Conservation (phyloP, 2,888 invertebrate genomes). For the Buathra laborator region DNA sequence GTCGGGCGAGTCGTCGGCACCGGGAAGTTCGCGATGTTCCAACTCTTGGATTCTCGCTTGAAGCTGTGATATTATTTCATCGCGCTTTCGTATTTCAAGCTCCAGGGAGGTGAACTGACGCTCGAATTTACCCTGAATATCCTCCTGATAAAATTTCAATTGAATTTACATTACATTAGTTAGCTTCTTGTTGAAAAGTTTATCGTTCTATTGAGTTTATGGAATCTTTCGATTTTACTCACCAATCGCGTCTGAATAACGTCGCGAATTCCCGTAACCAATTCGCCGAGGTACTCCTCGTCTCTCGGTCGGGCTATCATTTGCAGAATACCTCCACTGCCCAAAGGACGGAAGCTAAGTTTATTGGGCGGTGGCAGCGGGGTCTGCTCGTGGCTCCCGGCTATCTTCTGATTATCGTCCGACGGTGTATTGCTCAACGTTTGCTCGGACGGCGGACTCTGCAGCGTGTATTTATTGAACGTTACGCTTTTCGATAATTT, state of each 20-base stretch:
- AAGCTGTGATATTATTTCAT: constrained; percentile 92
- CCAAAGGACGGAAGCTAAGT: constrained; percentile 83
- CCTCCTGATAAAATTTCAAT: constrained; percentile 82
- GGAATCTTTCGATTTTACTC: constrained; percentile 70
- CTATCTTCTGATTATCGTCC: constrained; percentile 72
- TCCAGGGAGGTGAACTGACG: constrained; percentile 91
- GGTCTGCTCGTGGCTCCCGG: constrained; percentile 67
- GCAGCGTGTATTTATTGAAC: constrained; percentile 93
- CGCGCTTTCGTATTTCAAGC: constrained; percentile 92
- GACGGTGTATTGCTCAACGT: constrained; percentile 71
- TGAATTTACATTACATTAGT: not conserved
- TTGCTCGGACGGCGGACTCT: constrained; percentile 89
- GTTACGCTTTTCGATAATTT: constrained; percentile 96
- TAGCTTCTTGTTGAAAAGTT: not conserved
- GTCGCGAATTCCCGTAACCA: constrained; percentile 92
- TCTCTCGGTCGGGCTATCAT: constrained; percentile 85
- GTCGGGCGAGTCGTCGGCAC: constrained; percentile 70
- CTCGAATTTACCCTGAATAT: constrained; percentile 85
- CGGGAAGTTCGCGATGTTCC: constrained; percentile 83
- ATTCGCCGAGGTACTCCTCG: constrained; percentile 93
- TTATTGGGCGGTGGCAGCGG: constrained; percentile 83
- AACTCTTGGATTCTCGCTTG: constrained; percentile 91
- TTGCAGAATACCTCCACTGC: constrained; percentile 81
- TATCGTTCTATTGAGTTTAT: not conserved
- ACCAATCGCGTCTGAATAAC: constrained; percentile 89